These are phyloP conservation scores for Calephelis nemesis DNA, from an alignment of 1,140 invertebrate species.

Conservation along the genomic window DNA sequence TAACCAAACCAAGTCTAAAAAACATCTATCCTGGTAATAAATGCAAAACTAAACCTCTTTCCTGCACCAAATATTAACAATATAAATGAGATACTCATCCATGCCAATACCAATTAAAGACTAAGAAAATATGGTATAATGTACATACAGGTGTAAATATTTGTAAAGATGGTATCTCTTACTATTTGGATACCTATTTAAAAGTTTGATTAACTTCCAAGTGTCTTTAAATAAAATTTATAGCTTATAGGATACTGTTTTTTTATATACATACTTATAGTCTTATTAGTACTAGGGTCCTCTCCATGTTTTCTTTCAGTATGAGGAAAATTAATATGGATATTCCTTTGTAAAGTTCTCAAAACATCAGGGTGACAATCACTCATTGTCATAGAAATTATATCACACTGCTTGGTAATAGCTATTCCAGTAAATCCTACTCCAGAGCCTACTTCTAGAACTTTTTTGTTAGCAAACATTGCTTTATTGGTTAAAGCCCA, in stretches of 20 bases:
- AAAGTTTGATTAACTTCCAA: not conserved
- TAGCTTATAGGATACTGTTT: no score
- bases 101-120: no score
- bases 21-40: no score
- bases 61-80: no score
- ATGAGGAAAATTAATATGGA: conserved; percentile 55
- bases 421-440: conserved; percentile 65
- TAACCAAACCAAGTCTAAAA: no score
- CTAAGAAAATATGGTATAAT: no score
- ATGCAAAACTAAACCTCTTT: no score
- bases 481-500: conserved; percentile 55
- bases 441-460: conserved; percentile 66
- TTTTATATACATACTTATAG: conserved; percentile 37
- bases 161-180: no score
- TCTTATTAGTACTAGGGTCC: conserved; percentile 20
- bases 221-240: not conserved
- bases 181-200: no score
- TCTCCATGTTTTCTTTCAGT: not conserved
- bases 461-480: conserved; percentile 48
- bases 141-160: no score
- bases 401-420: conserved; percentile 55
- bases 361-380: conserved; percentile 65
- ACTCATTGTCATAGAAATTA: conserved; percentile 45
- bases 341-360: conserved; percentile 51
- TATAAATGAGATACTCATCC: no score